Conservation (phyloP, 30 jellyfish, hydroid and myxozoan genomes). For the Mastigias papua region DNA sequence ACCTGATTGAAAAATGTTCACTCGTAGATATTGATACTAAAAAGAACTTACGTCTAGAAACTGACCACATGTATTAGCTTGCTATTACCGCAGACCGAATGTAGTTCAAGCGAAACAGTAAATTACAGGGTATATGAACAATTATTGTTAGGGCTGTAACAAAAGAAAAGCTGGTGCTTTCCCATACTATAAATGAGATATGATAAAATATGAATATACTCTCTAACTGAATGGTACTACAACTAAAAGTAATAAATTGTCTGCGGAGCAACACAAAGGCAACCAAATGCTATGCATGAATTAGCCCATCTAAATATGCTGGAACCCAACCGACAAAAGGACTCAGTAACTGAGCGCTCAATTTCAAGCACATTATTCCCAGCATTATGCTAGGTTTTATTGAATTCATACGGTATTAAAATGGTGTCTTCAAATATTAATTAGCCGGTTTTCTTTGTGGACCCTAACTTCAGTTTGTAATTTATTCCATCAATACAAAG, state of each 20-base stretch:
- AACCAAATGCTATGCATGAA: slow-evolving; percentile 39
- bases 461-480: slow-evolving; percentile 1
- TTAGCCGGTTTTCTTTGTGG: slow-evolving; percentile 36
- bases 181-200: slow-evolving; percentile 51
- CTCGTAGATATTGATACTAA: too few species aligned
- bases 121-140: background rate
- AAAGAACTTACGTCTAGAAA: too few species aligned
- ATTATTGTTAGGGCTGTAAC: background rate
- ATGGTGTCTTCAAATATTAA: slow-evolving; percentile 12
- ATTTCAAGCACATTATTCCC: slow-evolving; percentile 37
- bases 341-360: background rate
- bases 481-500: background rate
- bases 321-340: slow-evolving; percentile 55
- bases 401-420: slow-evolving; percentile 42
- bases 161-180: slow-evolving; percentile 42
- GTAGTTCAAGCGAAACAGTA: too few species aligned
- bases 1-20: too few species aligned
- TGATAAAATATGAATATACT: slow-evolving; percentile 24
- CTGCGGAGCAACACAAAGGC: slow-evolving; percentile 33
- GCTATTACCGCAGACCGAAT: too few species aligned
- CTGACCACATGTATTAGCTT: too few species aligned
- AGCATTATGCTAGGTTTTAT: slow-evolving; percentile 20
- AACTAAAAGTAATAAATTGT: slow-evolving; percentile 20
- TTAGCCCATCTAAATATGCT: slow-evolving; percentile 24
- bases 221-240: slow-evolving; percentile 29